Base-by-base conservation (phyloP, 2,113 vertebrate species). In the Hassar affinis region DNA sequence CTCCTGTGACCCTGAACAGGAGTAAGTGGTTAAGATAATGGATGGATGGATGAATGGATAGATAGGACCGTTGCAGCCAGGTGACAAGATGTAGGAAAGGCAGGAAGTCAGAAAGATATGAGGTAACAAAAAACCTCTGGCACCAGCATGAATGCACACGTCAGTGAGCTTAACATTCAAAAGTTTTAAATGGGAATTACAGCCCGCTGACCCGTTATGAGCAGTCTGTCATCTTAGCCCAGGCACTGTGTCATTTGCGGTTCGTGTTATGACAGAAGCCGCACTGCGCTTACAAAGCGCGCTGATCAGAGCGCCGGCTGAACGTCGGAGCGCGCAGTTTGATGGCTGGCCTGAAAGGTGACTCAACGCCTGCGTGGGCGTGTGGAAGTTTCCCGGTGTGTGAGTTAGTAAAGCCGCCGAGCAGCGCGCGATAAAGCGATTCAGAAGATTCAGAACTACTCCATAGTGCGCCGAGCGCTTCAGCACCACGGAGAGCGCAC, bases 401-500 rank as follows among this genome's bases (percentile, higher is more conserved):
- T 56, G 33, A 72, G 45, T 30, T 25, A 68, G 25, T 35, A 74
- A 82, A 56, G 78, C 47, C 68, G 11, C 47, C 8, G 61, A 30
- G 76, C 47, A 17, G 52, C 10, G 49, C 59, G 56, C 38, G n/a
- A 0, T 79, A 45, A 59, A 79, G 77, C 56, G 38, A n/a, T n/a
- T n/a, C n/a, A n/a, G n/a, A n/a, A n/a, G n/a, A n/a, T n/a, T 79
- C 22, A 30, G 25, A 79, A 79, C 56, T 45, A 30, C 35, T 9
- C 0, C 4, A 30, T 11, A 42, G 51, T 25, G 75, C 52, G 14
- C 11, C 25, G 47, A 62, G 12, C 42, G 20, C n/a, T 85, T 89
- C 89, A 92, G 90, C 85, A 91, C 90, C 88, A 87, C 49, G 87
- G 90, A 91, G 56, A 94, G 88, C 82, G 68, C 56, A 18, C 76